These are phyloP conservation scores for Tokudaia muenninki DNA, from an alignment of 2,797 vertebrate genomes.

Conservation along the genomic window DNA sequence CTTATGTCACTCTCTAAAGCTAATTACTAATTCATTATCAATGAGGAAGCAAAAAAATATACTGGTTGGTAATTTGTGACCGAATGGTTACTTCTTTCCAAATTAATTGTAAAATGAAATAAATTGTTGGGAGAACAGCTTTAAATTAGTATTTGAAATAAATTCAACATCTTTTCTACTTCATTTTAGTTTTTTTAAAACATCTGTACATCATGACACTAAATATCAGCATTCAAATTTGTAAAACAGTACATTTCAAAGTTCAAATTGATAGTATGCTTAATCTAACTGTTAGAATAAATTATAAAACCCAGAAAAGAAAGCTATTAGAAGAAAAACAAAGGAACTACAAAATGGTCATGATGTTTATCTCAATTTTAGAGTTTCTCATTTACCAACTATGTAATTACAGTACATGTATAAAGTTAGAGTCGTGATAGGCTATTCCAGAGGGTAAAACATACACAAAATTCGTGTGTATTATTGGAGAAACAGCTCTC, in stretches of 20 bases:
- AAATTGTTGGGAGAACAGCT: neutral
- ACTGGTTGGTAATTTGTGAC: neutral
- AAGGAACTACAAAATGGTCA: accelerated
- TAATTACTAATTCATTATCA: too few relatives aligned
- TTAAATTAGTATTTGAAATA: neutral
- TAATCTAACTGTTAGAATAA: neutral
- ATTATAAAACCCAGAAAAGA: neutral
- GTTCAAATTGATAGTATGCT: neutral
- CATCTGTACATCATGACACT: neutral
- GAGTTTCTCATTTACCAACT: neutral
- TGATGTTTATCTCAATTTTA: neutral
- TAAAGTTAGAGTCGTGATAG: neutral
- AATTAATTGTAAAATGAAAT: neutral
- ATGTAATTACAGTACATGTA: too few relatives aligned
- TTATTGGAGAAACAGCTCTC: neutral
- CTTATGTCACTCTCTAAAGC: neutral
- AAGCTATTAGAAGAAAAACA: neutral
- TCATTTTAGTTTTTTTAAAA: neutral
- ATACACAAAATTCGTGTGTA: too few relatives aligned
- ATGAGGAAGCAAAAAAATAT: neutral
- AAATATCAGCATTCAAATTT: neutral
- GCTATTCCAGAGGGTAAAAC: neutral
- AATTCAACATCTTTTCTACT: neutral
- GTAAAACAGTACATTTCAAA: neutral
- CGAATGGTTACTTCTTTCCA: neutral